Evolutionary conservation across 2,888 invertebrate species (phyloP).

Genomic region (Ophion slaviceki): DNA sequence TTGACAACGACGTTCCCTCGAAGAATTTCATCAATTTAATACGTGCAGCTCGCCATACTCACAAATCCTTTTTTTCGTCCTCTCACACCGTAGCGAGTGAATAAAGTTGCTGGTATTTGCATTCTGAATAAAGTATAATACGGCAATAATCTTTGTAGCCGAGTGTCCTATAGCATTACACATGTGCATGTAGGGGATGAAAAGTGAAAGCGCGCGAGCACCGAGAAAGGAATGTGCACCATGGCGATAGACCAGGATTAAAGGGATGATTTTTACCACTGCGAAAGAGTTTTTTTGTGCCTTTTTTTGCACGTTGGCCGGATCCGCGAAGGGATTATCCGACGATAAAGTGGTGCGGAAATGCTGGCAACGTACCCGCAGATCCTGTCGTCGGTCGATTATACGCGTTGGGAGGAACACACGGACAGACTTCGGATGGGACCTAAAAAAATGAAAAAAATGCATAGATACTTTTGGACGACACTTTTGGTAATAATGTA

Average conservation of each 20-base stretch:
- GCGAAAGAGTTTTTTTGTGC: constrained; percentile 49
- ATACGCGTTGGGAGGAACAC: constrained; percentile 26
- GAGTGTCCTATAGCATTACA: not conserved
- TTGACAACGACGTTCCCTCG: no score
- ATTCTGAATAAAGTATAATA: constrained; percentile 3
- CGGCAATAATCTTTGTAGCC: constrained; percentile 3
- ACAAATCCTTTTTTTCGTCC: not conserved
- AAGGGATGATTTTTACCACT: constrained; percentile 34
- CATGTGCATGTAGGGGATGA: not conserved
- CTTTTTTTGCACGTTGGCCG: not conserved
- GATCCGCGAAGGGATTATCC: constrained; percentile 50
- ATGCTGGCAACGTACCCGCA: constrained; percentile 53
- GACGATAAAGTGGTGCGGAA: constrained; percentile 53
- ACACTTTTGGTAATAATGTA: not conserved
- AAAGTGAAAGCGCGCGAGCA: constrained; percentile 40
- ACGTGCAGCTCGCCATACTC: no score
- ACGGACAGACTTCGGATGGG: not conserved
- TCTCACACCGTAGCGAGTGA: not conserved
- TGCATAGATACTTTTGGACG: not conserved
- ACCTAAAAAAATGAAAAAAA: not conserved
- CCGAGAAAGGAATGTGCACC: constrained; percentile 28
- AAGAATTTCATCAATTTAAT: no score
- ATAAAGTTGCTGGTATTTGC: constrained; percentile 2
- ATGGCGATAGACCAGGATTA: constrained; percentile 51
- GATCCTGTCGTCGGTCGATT: constrained; percentile 32